Base-by-base conservation (phyloP, 2,113 vertebrate genomes). In the Arothron firmamentum region DNA sequence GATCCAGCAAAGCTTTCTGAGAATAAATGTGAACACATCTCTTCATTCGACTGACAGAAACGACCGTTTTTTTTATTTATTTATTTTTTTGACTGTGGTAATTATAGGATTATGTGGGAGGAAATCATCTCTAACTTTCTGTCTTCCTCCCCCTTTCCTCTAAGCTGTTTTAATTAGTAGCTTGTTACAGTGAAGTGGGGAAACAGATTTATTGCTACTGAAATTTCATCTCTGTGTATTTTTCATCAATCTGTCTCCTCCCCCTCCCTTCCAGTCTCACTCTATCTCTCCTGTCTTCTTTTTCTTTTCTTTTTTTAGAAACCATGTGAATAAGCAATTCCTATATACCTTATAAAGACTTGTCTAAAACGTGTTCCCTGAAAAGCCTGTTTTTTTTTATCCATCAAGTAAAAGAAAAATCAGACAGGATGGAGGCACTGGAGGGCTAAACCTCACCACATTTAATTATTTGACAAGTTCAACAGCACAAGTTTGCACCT, bases 101-200 rank as follows among this genome's bases (percentile, higher is more conserved):
- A 90, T 91, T 88, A 88, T 85, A 70, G 81, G 84, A 90, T 90
- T 91, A 90, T 88, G 78, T 83, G 78, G 67, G 59, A 84, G 75
- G 79, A 75, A 88, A 85, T 88, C 79, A 87, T 87, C 73, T 85
- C 78, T 70, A 73, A 74, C 81, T 75, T 73, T 78, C 77, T 77
- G 46, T 48, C 50, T 52, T 20, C 6, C 50, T 52, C 20, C 65
- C 55, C 64, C 71, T 73, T 81, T 60, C 79, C 66, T 85, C 82
- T 85, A 87, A 87, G 85, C 82, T 85, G 72, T 88, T 89, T 89
- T 89, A 91, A 91, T 90, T 90, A 90, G 86, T 79, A 82, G 81
- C 79, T 89, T 88, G 85, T 90, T 90, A 87, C 75, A 85, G 77
- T 84, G 72, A 81, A 88, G 86, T 80, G 74, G 84, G 79, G 81